Percentiles rank a stretch among this genome's conserved stretches.
Conservation (phyloP, 1,140 invertebrate genomes). For the Platyscapa corneri region DNA sequence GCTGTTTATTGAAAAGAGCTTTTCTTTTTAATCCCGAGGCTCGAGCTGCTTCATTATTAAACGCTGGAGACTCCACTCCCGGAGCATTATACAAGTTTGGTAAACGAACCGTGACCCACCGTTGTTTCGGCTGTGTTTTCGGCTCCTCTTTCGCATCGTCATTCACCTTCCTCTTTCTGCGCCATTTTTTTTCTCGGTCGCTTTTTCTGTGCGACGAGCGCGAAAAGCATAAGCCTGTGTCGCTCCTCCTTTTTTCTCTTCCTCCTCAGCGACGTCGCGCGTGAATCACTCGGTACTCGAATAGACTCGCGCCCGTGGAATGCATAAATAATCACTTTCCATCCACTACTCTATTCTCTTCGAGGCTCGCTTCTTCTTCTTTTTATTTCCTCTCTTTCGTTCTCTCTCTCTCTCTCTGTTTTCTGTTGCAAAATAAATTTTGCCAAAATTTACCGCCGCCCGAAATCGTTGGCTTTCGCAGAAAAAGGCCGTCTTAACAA, state of each 20-base stretch:
- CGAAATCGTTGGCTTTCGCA: slow-evolving; percentile 7
- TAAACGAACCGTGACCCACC: slow-evolving; percentile 9
- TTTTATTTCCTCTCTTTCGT: not conserved
- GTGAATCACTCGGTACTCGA: slow-evolving; percentile 39
- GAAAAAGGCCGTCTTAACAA: slow-evolving; percentile 42
- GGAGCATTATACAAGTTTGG: not conserved
- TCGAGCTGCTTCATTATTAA: not conserved
- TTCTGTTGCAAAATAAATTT: slow-evolving; percentile 34
- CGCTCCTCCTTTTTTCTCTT: not conserved
- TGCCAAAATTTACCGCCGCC: slow-evolving; percentile 28
- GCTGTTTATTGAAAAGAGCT: not conserved
- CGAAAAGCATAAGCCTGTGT: slow-evolving; percentile 13
- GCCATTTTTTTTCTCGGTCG: slow-evolving; percentile 31
- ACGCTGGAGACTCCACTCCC: not conserved
- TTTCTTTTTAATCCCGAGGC: not conserved
- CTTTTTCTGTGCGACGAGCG: slow-evolving; percentile 17
- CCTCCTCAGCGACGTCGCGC: not conserved
- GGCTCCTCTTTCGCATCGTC: not conserved
- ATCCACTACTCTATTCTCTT: slow-evolving; percentile 40
- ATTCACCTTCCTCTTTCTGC: slow-evolving; percentile 2
- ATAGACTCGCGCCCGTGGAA: slow-evolving; percentile 44
- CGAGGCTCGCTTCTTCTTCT: not conserved
- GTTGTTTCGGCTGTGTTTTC: not conserved
- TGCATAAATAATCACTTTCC: slow-evolving; percentile 50
- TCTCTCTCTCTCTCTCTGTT: no score